Evolutionary conservation across 2,113 vertebrate species (phyloP).

Genomic region (Ursus arctos): DNA sequence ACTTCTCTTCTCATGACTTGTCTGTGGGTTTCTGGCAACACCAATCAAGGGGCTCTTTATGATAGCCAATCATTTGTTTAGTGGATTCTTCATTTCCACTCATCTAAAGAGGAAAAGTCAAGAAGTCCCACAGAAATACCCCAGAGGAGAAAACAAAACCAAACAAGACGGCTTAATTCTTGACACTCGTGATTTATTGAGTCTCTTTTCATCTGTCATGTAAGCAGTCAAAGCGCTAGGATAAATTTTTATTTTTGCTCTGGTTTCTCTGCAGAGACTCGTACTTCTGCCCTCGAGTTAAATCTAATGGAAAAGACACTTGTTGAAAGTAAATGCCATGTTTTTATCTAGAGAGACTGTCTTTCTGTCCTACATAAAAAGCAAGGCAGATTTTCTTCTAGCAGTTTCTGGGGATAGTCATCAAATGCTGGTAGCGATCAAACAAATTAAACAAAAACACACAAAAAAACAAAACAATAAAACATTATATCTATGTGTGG

Average conservation of each 20-base stretch:
- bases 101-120: background rate
- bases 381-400: background rate
- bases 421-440: background rate
- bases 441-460: background rate
- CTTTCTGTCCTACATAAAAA: background rate
- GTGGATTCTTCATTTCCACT: background rate
- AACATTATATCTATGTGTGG: background rate
- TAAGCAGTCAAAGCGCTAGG: background rate
- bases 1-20: background rate
- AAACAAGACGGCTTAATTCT: slow-evolving; percentile 41
- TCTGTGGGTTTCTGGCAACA: background rate
- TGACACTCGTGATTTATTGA: background rate
- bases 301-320: slow-evolving; percentile 34
- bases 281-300: background rate
- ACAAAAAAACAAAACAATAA: background rate
- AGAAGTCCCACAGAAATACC: slow-evolving; percentile 15
- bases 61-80: background rate
- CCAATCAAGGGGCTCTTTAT: background rate
- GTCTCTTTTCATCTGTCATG: background rate
- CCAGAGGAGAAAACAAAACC: background rate
- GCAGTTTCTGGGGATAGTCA: background rate
- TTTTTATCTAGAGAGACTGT: background rate
- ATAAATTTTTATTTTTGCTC: slow-evolving; percentile 41
- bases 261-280: background rate
- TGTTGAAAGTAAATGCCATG: background rate